Evolutionary conservation across 2,888 invertebrate genomes (phyloP).

Genomic region (Chaetogeoica ovagalla): DNA sequence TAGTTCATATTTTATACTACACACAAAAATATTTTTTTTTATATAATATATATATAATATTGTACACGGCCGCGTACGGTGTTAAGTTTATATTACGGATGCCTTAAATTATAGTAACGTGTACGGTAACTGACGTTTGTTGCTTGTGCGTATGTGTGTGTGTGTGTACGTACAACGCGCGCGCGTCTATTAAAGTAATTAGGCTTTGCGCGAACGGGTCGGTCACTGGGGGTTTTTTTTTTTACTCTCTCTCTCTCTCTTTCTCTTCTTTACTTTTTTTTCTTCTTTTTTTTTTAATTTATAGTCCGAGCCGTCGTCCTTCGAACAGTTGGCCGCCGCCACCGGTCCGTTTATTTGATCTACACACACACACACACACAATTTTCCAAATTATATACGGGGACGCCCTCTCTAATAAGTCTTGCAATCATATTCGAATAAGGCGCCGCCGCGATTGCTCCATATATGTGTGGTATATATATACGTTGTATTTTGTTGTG

Average conservation of each 20-base stretch:
- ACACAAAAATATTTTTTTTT: too few species aligned
- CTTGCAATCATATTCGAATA: conserved; percentile 39
- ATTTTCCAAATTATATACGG: conserved; percentile 45
- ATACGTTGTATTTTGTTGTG: conserved; percentile 7
- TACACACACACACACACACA: too few species aligned
- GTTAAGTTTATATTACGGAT: conserved; percentile 31
- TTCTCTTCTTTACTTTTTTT: conserved; percentile 51
- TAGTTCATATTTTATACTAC: not conserved
- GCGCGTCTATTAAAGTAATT: conserved; percentile 52
- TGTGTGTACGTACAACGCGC: not conserved
- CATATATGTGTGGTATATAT: too few species aligned
- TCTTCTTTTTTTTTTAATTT: conserved; percentile 52
- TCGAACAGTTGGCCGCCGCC: conserved; percentile 26
- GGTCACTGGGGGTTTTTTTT: conserved; percentile 23
- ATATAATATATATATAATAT: too few species aligned
- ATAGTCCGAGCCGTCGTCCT: conserved; percentile 42
- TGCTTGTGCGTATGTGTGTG: not conserved
- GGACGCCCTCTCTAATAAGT: conserved; percentile 37
- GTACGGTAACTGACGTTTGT: too few species aligned
- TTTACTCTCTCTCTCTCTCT: conserved; percentile 2
- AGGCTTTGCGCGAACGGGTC: conserved; percentile 39
- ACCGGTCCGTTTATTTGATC: conserved; percentile 42
- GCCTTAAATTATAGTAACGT: conserved; percentile 42
- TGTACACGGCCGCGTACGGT: not conserved
- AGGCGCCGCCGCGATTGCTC: conserved; percentile 31